A percentile compares a stretch with the other conserved stretches of the same genome.
Evolutionary conservation across 2,113 vertebrate species (phyloP).

Genomic region (Bostrychus sinensis): DNA sequence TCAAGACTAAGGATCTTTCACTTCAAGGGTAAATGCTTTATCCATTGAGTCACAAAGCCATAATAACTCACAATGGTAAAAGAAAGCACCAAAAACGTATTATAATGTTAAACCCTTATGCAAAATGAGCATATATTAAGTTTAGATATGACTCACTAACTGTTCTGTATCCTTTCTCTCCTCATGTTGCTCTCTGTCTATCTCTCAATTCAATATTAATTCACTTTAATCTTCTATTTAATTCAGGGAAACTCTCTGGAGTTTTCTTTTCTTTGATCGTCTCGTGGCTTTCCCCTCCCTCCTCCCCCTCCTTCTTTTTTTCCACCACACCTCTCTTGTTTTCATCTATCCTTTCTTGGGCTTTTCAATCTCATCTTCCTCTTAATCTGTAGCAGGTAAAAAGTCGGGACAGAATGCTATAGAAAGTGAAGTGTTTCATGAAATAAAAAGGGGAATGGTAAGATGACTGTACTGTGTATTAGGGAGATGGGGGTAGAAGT

Average conservation of each 20-base stretch:
- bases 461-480: slow-evolving; percentile 17
- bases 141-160: slow-evolving; percentile 42
- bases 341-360: slow-evolving; percentile 26
- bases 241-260: slow-evolving; percentile 65
- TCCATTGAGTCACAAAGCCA: no score
- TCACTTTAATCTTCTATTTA: slow-evolving; percentile 72
- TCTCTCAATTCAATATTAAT: slow-evolving; percentile 67
- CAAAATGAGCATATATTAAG: slow-evolving; percentile 20
- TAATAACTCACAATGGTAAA: no score
- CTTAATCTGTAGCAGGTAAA: slow-evolving; percentile 21
- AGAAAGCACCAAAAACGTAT: no score
- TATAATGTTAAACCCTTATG: slow-evolving; percentile 3
- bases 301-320: slow-evolving; percentile 20
- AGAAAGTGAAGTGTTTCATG: slow-evolving; percentile 35
- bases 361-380: slow-evolving; percentile 61
- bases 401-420: not conserved
- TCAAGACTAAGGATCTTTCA: no score
- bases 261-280: slow-evolving; percentile 66
- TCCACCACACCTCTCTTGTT: slow-evolving; percentile 50
- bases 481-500: not conserved
- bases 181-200: slow-evolving; percentile 5
- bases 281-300: slow-evolving; percentile 30
- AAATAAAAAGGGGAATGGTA: slow-evolving; percentile 11
- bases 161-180: slow-evolving; percentile 11
- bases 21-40: no score